These are phyloP conservation scores for Dicerorhinus sumatrensis DNA, from an alignment of 2,113 vertebrate genomes.

Conservation along the genomic window DNA sequence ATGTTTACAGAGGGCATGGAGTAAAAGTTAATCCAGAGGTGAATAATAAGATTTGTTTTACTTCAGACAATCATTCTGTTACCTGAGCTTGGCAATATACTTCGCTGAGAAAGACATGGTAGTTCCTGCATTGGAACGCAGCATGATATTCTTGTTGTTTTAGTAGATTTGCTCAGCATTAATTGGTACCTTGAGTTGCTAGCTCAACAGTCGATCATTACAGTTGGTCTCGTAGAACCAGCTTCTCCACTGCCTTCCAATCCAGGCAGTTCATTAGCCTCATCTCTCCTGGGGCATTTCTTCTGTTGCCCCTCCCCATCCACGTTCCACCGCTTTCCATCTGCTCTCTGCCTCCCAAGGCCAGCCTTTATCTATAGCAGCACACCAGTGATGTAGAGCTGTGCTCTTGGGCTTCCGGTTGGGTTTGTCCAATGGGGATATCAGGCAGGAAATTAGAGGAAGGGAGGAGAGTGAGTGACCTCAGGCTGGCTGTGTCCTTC, in stretches of 20 bases:
- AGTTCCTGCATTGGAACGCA: background rate
- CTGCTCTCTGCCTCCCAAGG: background rate
- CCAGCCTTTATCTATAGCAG: rapidly evolving
- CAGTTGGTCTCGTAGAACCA: rapidly evolving
- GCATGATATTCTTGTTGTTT: rapidly evolving
- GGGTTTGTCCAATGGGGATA: background rate
- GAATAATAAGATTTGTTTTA: background rate
- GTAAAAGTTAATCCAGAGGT: background rate
- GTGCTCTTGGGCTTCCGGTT: rapidly evolving
- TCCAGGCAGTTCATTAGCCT: rapidly evolving
- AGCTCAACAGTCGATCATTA: rapidly evolving
- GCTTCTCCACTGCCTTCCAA: background rate
- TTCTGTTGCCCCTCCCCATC: background rate
- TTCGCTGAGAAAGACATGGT: background rate
- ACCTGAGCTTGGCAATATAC: background rate
- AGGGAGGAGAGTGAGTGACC: background rate
- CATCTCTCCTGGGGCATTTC: rapidly evolving
- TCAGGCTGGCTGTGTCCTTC: background rate
- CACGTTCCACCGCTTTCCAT: rapidly evolving
- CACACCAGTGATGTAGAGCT: rapidly evolving
- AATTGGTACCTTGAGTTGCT: rapidly evolving
- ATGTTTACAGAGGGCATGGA: background rate
- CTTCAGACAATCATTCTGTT: background rate
- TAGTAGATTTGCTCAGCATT: background rate
- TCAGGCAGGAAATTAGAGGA: background rate